Evolutionary conservation across 2,888 invertebrate genomes (phyloP), one percentile per base, ranked within the genome.

Genomic region (Ornithoptera alexandrae): DNA sequence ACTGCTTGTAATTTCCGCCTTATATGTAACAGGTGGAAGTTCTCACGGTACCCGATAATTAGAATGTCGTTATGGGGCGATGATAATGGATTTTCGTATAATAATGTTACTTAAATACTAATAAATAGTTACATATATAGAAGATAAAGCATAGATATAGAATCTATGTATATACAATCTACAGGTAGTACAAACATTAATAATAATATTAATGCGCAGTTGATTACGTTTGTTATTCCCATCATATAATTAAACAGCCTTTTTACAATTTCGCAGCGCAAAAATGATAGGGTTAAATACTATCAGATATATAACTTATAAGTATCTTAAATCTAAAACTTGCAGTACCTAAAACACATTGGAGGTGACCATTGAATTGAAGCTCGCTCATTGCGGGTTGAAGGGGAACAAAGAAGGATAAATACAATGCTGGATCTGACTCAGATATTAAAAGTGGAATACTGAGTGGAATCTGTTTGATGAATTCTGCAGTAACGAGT

Each of bases 41-140:
- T 58, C 57, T 24, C 57, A 58, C 22, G 57, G 57, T 58, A 58
- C 22, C 57, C 57, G n/a, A 58, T 58, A 58, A 58, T 58, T 58
- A 58, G 12, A 58, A 58, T 58, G 57, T 22, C 22, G 22, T 58
- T 58, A 22, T 22, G n/a, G 57, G 8, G 57, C 57, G 57, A 58
- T 58, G 57, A 58, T 58, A 58, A 58, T 58, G 57, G 57, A 56
- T 58, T 58, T 22, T 24, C 4, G 57, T 58, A 58, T 22, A 58
- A 58, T 24, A 58, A 22, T 22, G 57, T 58, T 58, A 22, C 57
- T 53, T n/a, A 5, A 53, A 53, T 53, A 53, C 53, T 53, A 53
- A 53, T 53, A 53, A 53, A 53, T 53, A 7, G 18, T n/a, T 18
- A n/a, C 53, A 53, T 46, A 12, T 46, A 46, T 10, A 46, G 4